Percentiles rank a stretch among this genome's conserved stretches.
Evolutionary conservation across 2,797 vertebrate species (phyloP).

Genomic region (Graptemys geographica): DNA sequence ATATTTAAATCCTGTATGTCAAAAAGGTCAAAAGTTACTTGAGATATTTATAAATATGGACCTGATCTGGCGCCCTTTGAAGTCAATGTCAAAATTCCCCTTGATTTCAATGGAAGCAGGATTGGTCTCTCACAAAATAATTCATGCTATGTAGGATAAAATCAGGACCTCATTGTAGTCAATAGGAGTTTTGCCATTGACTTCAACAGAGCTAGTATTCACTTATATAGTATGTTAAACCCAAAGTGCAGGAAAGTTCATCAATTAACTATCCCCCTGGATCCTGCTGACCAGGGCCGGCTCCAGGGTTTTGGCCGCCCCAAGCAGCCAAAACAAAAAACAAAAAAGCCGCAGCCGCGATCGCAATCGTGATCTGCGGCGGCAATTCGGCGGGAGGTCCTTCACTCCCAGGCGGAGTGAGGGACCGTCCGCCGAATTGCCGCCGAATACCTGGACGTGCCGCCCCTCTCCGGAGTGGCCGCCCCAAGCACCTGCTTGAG

Average conservation of each 20-base stretch:
- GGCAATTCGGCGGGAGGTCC: no score
- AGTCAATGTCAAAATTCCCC: background rate
- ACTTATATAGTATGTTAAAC: background rate
- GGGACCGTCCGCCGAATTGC: no score
- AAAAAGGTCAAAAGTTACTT: constrained; percentile 1
- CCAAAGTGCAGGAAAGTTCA: background rate
- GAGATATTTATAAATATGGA: background rate
- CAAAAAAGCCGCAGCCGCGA: no score
- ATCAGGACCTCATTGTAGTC: background rate
- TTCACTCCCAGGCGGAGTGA: no score
- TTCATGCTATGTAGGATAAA: background rate
- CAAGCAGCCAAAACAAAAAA: no score
- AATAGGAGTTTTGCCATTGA: background rate
- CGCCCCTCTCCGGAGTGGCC: no score
- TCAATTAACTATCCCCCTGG: background rate
- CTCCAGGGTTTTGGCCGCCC: no score
- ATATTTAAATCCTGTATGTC: constrained; percentile 87
- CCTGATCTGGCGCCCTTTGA: background rate
- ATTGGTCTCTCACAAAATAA: background rate
- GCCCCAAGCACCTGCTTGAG: no score
- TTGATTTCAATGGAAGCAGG: background rate
- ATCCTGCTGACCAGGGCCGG: background rate
- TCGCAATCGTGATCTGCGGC: no score
- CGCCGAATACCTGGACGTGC: no score
- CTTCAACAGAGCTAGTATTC: background rate